Base-by-base conservation (phyloP, 30 jellyfish, hydroid and myxozoan species). In the Chrysaora quinquecirrha region DNA sequence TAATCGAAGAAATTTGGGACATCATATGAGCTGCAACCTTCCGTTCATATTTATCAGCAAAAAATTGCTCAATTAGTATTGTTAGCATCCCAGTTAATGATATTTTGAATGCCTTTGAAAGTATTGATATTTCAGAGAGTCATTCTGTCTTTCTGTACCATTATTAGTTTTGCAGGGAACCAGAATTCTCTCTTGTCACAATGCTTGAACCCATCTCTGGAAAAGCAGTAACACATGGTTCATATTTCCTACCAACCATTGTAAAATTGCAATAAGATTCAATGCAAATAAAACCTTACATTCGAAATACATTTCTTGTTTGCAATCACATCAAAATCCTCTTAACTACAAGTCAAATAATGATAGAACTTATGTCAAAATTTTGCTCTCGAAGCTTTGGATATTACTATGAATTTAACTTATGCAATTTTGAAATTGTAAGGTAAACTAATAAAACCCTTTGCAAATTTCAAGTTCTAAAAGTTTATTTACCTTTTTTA, bases 131-230 rank as follows among this genome's bases (percentile, higher is more conserved):
- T 84, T 84, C 64, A 84, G 48, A 25, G 79, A 71, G 62, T 74
- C 89, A 48, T 84, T 84, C 66, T 84, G 95, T 38, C 95, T 70
- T 52, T 84, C 95, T 4, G 82, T 87, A 21, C 95, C 95, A 63
- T 84, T 84, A 69, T 84, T 84, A 21, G 95, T 84, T 20, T 73
- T 72, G 83, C 83, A 30, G 61, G 38, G 61, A 18, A 62, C 67
- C 22, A 65, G 78, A 35, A 84, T 50, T 27, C 84, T 62, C 28
- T 84, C 64, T 54, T 72, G 83, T 32, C 95, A 47, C 47, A 49
- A 84, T 38, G 95, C 89, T 73, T 73, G 48, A 30, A 73, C 87
- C 95, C 95, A 84, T 84, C 95, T 84, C 95, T 84, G 32, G 48
- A 78, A 38, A 38, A 14, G 54, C 54, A 38, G 54, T 3, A 38